These are phyloP conservation scores for Melanchra persicariae DNA, from an alignment of 2,888 invertebrate genomes.

Conservation along the genomic window DNA sequence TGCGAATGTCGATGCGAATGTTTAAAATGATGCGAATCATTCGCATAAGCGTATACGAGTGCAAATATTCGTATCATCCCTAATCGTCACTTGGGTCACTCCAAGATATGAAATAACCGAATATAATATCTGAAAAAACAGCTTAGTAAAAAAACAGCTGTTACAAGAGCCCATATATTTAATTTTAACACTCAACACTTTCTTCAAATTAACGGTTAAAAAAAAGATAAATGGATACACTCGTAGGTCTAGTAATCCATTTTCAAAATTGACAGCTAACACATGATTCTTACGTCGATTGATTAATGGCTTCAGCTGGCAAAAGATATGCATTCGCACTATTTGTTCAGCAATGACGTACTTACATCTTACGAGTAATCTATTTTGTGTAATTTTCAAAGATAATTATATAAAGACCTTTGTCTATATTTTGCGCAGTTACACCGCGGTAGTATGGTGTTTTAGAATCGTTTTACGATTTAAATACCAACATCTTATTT, in stretches of 20 bases:
- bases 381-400: slow-evolving; percentile 26
- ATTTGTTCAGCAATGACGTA: slow-evolving; percentile 35
- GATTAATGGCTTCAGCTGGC: slow-evolving; percentile 33
- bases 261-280: slow-evolving; percentile 44
- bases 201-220: slow-evolving; percentile 7
- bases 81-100: no score
- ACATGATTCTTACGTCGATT: slow-evolving; percentile 20
- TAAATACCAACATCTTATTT: no score
- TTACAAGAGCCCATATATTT: background rate
- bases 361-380: slow-evolving; percentile 8
- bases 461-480: background rate
- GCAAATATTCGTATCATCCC: no score
- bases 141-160: background rate
- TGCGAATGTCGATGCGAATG: no score
- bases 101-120: no score
- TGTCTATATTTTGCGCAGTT: slow-evolving; percentile 24
- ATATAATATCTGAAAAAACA: no score
- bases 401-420: slow-evolving; percentile 10
- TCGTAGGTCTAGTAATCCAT: slow-evolving; percentile 27
- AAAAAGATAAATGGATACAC: slow-evolving; percentile 11
- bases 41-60: no score
- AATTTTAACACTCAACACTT: background rate
- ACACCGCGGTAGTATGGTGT: background rate
- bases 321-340: slow-evolving; percentile 29
- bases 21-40: no score